These are phyloP conservation scores for Glossophaga mutica DNA, from an alignment of 2,797 vertebrate genomes.

Conservation along the genomic window DNA sequence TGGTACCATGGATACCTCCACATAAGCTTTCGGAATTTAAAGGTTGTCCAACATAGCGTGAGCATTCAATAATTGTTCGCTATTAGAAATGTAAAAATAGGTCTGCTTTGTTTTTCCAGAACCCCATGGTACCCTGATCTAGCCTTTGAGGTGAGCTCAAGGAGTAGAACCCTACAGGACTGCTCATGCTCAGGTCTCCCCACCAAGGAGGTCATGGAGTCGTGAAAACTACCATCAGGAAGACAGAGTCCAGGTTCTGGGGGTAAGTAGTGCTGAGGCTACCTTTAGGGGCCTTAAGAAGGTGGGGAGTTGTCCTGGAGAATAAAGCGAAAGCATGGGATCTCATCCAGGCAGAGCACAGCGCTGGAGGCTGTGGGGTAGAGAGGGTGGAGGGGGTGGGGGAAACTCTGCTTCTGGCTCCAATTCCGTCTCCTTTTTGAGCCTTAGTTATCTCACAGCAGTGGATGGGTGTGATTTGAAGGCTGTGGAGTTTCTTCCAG, in stretches of 20 bases:
- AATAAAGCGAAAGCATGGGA: not conserved
- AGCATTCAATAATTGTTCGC: not conserved
- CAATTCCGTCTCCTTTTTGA: not conserved
- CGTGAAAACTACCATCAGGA: not conserved
- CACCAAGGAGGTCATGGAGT: not conserved
- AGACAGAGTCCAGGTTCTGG: not conserved
- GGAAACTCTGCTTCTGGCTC: not conserved
- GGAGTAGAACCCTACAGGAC: not conserved
- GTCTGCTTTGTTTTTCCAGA: not conserved
- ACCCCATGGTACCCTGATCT: not conserved
- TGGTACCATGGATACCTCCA: not conserved
- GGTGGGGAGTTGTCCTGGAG: not conserved
- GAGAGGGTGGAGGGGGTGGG: not conserved
- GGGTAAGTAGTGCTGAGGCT: not conserved
- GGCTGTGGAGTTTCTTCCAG: not conserved
- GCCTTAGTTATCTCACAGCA: not conserved
- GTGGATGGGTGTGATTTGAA: not conserved
- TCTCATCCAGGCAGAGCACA: not conserved
- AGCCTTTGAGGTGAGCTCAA: not conserved
- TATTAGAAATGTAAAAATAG: not conserved
- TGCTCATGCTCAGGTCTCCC: not conserved
- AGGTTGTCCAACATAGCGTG: not conserved
- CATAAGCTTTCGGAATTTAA: not conserved
- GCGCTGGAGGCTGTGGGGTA: not conserved
- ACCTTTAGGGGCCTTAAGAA: not conserved